These are phyloP conservation scores for Liparis tanakae DNA, from an alignment of 2,797 vertebrate genomes.

Conservation along the genomic window DNA sequence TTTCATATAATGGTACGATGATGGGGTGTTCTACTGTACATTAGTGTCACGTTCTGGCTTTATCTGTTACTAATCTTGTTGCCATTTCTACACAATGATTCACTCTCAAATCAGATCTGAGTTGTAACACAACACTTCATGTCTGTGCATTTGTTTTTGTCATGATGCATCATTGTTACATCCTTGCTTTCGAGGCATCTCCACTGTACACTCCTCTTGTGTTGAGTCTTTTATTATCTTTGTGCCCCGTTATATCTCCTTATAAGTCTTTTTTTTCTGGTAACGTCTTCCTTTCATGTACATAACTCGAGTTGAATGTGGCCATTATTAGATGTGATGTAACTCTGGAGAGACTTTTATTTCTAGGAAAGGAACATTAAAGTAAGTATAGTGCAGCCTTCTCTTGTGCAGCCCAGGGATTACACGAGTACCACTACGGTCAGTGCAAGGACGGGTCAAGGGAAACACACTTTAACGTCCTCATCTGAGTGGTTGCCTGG, in stretches of 20 bases:
- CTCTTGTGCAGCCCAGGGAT: conserved; percentile 37
- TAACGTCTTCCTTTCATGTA: conserved; percentile 30
- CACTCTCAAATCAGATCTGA: neutral
- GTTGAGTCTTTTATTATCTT: neutral
- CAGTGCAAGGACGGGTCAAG: conserved; percentile 49
- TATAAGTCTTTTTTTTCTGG: conserved; percentile 19
- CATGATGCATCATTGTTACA: neutral
- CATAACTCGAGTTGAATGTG: conserved; percentile 47
- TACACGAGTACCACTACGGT: conserved; percentile 52
- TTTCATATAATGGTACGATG: neutral
- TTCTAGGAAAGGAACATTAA: conserved; percentile 57
- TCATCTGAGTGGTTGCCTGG: conserved; percentile 7
- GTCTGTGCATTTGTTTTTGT: neutral
- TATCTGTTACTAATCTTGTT: neutral
- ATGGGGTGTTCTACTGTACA: too few relatives aligned
- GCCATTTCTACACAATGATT: neutral
- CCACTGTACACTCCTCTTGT: neutral
- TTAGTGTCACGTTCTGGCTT: too few relatives aligned
- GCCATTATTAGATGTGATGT: conserved; percentile 52
- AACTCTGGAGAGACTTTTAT: conserved; percentile 54
- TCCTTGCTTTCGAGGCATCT: neutral
- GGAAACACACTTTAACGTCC: conserved; percentile 19
- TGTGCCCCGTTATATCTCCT: conserved; percentile 7
- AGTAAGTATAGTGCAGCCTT: conserved; percentile 57
- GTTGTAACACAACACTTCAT: neutral